phyloP scores from a whole-genome alignment of 2,888 invertebrate species.

The Hydrotaea cyrtoneurina region DNA sequence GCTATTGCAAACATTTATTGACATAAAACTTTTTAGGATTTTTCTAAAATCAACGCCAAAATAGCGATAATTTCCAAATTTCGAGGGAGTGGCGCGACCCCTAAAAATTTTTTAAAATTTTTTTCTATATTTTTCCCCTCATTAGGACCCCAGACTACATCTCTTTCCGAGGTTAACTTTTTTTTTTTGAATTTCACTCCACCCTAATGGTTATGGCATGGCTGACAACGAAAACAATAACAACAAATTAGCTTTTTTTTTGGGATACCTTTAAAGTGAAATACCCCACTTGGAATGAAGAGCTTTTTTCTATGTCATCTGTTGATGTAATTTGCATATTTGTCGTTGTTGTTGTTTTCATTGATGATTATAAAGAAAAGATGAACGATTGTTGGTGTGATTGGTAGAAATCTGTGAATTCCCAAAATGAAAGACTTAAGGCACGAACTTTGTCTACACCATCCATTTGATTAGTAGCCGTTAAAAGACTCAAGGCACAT shows the following conservation, averaged over 20 bases:
- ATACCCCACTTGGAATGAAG: slow-evolving; percentile 9
- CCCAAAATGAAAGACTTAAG: slow-evolving; percentile 62
- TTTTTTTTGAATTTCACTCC: no score
- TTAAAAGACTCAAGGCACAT: slow-evolving; percentile 58
- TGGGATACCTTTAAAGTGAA: slow-evolving; percentile 38
- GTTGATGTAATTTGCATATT: slow-evolving; percentile 66
- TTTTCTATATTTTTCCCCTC: no score
- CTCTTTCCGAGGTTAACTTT: no score
- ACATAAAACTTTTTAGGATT: no score
- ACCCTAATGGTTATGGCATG: neutral
- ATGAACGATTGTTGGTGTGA: no score
- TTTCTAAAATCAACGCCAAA: no score
- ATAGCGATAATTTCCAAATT: no score
- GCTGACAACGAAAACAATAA: neutral
- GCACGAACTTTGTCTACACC: slow-evolving; percentile 43
- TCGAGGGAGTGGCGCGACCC: no score
- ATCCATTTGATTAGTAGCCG: neutral
- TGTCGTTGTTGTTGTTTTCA: slow-evolving; percentile 17
- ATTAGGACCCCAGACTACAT: no score
- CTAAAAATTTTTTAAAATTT: no score
- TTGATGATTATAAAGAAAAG: slow-evolving; percentile 51
- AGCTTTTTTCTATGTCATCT: slow-evolving; percentile 38
- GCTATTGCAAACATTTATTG: no score
- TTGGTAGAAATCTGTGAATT: slow-evolving; percentile 39
- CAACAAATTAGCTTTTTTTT: slow-evolving; percentile 47